phyloP scores from a whole-genome alignment of 2,113 vertebrate species.

The Fukomys damarensis region DNA sequence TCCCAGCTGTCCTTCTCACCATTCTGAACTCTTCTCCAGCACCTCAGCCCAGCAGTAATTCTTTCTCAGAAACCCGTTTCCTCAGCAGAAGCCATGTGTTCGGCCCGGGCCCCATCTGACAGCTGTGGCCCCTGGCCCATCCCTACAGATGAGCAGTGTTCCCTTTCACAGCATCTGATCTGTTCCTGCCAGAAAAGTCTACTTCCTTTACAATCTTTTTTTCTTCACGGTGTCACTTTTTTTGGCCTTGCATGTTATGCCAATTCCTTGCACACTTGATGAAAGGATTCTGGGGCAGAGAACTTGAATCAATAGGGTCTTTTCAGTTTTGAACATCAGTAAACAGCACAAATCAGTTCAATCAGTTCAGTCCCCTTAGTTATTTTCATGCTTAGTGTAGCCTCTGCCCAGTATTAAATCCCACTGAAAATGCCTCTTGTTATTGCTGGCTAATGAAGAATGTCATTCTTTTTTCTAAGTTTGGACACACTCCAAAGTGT shows the following conservation, averaged over 20 bases:
- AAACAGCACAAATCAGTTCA: conserved; percentile 71
- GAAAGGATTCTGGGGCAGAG: conserved; percentile 59
- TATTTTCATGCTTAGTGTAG: conserved; percentile 52
- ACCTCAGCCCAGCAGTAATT: background rate
- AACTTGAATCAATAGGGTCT: conserved; percentile 77
- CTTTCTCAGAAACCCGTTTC: conserved; percentile 53
- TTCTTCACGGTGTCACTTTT: conserved; percentile 60
- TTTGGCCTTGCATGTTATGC: conserved; percentile 46
- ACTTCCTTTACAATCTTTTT: conserved; percentile 73
- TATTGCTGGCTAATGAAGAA: conserved; percentile 69
- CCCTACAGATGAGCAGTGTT: conserved; percentile 65
- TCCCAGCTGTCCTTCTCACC: conserved; percentile 65
- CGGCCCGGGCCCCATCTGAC: conserved; percentile 65
- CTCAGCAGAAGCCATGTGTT: conserved; percentile 14
- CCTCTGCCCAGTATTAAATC: conserved; percentile 15
- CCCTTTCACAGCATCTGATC: conserved; percentile 44
- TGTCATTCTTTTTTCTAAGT: conserved; percentile 53
- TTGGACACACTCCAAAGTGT: conserved; percentile 57
- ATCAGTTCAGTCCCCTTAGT: conserved; percentile 49
- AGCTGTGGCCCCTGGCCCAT: conserved; percentile 76
- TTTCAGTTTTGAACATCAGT: conserved; percentile 73
- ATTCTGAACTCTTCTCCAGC: conserved; percentile 23
- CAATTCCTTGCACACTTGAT: conserved; percentile 72
- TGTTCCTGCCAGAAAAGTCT: conserved; percentile 69
- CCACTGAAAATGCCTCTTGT: conserved; percentile 73